Evolutionary conservation across 2,888 invertebrate genomes (phyloP).

Genomic region (Eretmocerus hayati): DNA sequence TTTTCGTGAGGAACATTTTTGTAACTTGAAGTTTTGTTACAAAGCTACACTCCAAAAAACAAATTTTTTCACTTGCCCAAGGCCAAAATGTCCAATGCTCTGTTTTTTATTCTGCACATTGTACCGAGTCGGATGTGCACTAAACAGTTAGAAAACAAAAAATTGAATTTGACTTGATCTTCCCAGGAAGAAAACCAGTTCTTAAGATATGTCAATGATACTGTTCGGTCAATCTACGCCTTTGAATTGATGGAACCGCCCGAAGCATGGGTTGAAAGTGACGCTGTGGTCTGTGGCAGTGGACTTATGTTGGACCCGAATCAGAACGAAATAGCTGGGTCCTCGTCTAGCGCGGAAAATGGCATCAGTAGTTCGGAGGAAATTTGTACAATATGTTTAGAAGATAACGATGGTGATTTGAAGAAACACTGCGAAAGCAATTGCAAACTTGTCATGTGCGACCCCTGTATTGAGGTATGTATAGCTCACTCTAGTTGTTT

Average conservation of each 20-base stretch:
- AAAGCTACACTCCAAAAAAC: slow-evolving; percentile 42
- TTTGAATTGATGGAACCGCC: slow-evolving; percentile 45
- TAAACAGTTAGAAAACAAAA: no score
- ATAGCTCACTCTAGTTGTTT: no score
- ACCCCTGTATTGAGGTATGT: slow-evolving; percentile 54
- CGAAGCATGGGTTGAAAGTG: slow-evolving; percentile 34
- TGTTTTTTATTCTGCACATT: no score
- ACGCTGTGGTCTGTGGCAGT: slow-evolving; percentile 28
- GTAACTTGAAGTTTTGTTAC: slow-evolving; percentile 35
- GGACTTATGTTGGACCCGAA: slow-evolving; percentile 4
- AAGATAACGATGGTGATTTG: slow-evolving; percentile 52
- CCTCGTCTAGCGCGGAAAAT: background rate
- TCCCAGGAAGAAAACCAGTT: slow-evolving; percentile 31
- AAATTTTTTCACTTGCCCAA: slow-evolving; percentile 25
- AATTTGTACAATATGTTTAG: slow-evolving; percentile 55
- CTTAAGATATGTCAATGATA: slow-evolving; percentile 51
- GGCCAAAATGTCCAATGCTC: no score
- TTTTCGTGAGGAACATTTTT: slow-evolving; percentile 42
- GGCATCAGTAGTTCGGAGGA: slow-evolving; percentile 19
- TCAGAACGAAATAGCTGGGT: slow-evolving; percentile 2
- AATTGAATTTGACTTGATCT: background rate
- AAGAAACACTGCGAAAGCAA: slow-evolving; percentile 53
- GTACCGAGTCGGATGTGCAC: no score
- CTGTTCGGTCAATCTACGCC: slow-evolving; percentile 48
- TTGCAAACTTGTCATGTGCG: slow-evolving; percentile 52